Percentiles rank a stretch among this genome's conserved stretches.
phyloP scores from a whole-genome alignment of 2,888 invertebrate species.

The Ophioninae sp. region DNA sequence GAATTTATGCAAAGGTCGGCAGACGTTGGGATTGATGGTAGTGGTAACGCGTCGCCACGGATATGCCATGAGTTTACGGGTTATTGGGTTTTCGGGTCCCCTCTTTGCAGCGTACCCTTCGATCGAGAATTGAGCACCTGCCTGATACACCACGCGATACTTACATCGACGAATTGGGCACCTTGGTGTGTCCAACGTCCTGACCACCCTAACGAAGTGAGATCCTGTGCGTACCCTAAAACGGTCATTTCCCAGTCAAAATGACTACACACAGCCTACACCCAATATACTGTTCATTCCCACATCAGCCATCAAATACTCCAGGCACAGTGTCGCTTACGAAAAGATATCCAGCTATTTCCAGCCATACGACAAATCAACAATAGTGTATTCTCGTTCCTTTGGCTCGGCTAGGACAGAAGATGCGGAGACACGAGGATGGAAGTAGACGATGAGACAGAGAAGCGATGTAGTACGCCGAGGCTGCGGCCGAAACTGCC shows the following conservation, averaged over 20 bases:
- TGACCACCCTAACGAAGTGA: constrained; percentile 15
- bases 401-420: constrained; percentile 33
- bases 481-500: constrained; percentile 55
- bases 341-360: constrained; percentile 33
- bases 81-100: constrained; percentile 64
- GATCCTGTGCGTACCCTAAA: constrained; percentile 5
- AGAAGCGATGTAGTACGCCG: constrained; percentile 44
- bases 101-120: constrained; percentile 48
- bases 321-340: constrained; percentile 1
- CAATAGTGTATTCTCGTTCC: constrained; percentile 23
- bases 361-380: constrained; percentile 28
- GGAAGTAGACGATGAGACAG: constrained; percentile 47
- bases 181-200: constrained; percentile 1
- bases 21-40: constrained; percentile 30
- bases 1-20: constrained; percentile 60
- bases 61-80: constrained; percentile 55
- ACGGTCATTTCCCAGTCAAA: not conserved
- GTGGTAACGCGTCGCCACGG: constrained; percentile 20
- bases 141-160: constrained; percentile 27
- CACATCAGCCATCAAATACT: not conserved
- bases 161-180: constrained; percentile 13
- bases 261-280: not conserved
- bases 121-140: constrained; percentile 35
- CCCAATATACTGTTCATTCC: not conserved
- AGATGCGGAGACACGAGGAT: constrained; percentile 33